Evolutionary conservation across 2,888 invertebrate species (phyloP).

Genomic region (Apamea epomidion): DNA sequence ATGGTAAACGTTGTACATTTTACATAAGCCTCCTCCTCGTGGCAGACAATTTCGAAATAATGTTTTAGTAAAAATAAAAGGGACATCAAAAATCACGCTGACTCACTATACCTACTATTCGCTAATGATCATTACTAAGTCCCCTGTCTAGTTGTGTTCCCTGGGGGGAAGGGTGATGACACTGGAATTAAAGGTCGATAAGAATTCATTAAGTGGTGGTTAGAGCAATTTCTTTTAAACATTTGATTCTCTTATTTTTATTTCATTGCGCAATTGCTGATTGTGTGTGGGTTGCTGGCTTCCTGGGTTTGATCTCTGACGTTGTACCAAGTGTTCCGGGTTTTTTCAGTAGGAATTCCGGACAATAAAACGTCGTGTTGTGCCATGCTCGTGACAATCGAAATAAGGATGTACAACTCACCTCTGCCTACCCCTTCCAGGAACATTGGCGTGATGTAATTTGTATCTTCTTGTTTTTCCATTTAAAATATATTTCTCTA

Average conservation of each 20-base stretch:
- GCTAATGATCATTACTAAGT: conserved; percentile 46
- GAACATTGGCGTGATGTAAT: neutral
- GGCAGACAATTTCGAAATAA: conserved; percentile 3
- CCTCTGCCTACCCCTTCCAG: neutral
- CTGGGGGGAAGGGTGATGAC: conserved; percentile 32
- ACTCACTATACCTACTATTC: conserved; percentile 42
- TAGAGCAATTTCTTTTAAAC: neutral
- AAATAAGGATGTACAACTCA: neutral
- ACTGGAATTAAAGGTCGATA: conserved; percentile 35
- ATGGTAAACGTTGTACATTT: too few relatives aligned
- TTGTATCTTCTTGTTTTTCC: neutral
- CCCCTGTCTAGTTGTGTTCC: conserved; percentile 31
- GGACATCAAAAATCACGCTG: conserved; percentile 48
- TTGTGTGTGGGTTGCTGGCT: too few relatives aligned
- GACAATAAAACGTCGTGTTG: neutral
- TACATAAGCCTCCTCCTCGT: neutral
- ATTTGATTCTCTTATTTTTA: conserved; percentile 11
- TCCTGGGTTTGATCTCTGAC: neutral
- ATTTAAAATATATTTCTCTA: conserved; percentile 15
- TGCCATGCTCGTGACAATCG: neutral
- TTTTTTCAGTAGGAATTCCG: neutral
- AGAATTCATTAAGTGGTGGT: conserved; percentile 30
- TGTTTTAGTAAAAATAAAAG: conserved; percentile 9
- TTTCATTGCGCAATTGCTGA: neutral
- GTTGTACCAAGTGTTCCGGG: neutral